Evolutionary conservation across 2,888 invertebrate genomes (phyloP).

Genomic region (Pheosia gnoma): DNA sequence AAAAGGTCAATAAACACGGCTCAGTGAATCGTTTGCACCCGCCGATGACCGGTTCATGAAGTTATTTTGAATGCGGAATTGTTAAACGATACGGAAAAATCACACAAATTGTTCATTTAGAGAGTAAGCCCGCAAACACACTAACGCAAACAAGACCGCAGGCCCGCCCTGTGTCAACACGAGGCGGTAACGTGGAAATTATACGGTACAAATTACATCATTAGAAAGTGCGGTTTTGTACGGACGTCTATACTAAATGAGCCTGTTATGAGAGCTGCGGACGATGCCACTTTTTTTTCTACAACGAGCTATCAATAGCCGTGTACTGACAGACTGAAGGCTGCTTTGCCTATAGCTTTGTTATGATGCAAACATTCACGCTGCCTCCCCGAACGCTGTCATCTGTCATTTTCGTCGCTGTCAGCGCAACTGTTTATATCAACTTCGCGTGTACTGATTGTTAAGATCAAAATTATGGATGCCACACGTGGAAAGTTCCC

Average conservation of each 20-base stretch:
- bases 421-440: too few relatives aligned
- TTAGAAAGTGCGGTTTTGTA: slow-evolving; percentile 62
- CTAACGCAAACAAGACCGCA: slow-evolving; percentile 48
- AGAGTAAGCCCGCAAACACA: slow-evolving; percentile 22
- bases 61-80: slow-evolving; percentile 48
- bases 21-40: slow-evolving; percentile 56
- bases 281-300: slow-evolving; percentile 22
- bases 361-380: too few relatives aligned
- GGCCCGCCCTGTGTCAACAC: slow-evolving; percentile 46
- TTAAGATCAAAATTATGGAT: too few relatives aligned
- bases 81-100: slow-evolving; percentile 47
- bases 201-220: slow-evolving; percentile 74
- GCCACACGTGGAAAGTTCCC: too few relatives aligned
- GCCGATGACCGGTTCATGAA: slow-evolving; percentile 52
- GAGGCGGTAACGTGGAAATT: slow-evolving; percentile 64
- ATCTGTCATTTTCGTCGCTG: too few relatives aligned
- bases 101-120: slow-evolving; percentile 44
- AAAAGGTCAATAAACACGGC: slow-evolving; percentile 65
- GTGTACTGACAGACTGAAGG: too few relatives aligned
- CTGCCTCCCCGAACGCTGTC: too few relatives aligned
- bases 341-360: too few relatives aligned
- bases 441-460: too few relatives aligned
- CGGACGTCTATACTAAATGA: slow-evolving; percentile 45
- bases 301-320: slow-evolving; percentile 17
- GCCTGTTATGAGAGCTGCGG: slow-evolving; percentile 14